Percentiles rank a stretch among this genome's conserved stretches.
phyloP scores from a whole-genome alignment of 2,797 vertebrate genomes.

The Uromys caudimaculatus region DNA sequence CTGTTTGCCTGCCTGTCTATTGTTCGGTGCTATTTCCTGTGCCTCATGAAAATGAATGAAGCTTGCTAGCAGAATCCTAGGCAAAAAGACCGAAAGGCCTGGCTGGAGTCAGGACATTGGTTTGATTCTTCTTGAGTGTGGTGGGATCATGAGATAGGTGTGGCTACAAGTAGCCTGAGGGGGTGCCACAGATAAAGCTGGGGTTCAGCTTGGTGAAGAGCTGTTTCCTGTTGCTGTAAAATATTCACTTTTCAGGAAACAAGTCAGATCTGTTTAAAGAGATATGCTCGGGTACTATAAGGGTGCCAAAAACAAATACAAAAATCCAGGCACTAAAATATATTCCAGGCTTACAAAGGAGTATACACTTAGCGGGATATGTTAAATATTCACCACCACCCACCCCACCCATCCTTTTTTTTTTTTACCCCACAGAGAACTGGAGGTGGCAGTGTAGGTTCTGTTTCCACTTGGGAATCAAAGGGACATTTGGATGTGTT shows the following conservation, averaged over 20 bases:
- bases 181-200: constrained; percentile 60
- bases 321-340: neutral
- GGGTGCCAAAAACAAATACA: neutral
- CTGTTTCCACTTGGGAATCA: neutral
- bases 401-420: neutral
- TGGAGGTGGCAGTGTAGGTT: neutral
- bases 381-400: neutral
- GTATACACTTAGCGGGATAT: neutral
- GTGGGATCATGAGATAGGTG: neutral
- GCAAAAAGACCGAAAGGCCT: neutral
- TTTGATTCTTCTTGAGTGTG: neutral
- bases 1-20: neutral
- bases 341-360: accelerated
- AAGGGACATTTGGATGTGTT: neutral
- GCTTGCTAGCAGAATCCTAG: neutral
- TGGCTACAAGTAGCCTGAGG: constrained; percentile 34
- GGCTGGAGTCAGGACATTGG: neutral
- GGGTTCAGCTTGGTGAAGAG: neutral
- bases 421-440: neutral
- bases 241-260: constrained; percentile 62
- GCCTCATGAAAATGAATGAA: neutral
- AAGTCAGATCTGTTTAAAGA: constrained; percentile 42
- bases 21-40: neutral
- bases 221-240: constrained; percentile 63
- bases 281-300: neutral